Conservation (phyloP, 2,888 invertebrate species). For the Mythimna loreyi region DNA sequence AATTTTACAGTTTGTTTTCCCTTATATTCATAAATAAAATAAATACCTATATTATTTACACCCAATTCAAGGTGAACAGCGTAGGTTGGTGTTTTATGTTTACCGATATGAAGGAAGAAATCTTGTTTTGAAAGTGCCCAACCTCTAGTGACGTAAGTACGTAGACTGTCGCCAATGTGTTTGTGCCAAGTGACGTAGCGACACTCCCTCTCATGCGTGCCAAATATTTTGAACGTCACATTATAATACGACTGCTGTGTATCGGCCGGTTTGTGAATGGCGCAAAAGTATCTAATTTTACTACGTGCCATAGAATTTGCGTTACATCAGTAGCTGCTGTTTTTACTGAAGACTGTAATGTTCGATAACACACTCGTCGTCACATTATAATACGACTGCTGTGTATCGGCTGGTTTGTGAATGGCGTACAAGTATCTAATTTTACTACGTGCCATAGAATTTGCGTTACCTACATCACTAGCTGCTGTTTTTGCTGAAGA, state of each 20-base stretch:
- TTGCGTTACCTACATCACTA: slow-evolving; percentile 33
- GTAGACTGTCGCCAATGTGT: slow-evolving; percentile 46
- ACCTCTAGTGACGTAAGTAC: slow-evolving; percentile 59
- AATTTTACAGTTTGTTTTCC: no score
- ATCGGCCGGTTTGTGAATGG: slow-evolving; percentile 30
- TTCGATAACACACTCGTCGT: no score
- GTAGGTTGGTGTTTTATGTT: slow-evolving; percentile 12
- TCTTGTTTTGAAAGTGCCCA: slow-evolving; percentile 50
- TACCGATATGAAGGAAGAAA: slow-evolving; percentile 21
- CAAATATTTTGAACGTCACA: slow-evolving; percentile 63
- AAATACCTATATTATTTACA: no score
- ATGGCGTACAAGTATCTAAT: slow-evolving; percentile 24
- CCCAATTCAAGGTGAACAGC: slow-evolving; percentile 36
- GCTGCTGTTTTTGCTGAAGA: slow-evolving; percentile 11
- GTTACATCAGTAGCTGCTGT: slow-evolving; percentile 25
- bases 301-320: slow-evolving; percentile 5
- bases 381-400: slow-evolving; percentile 43
- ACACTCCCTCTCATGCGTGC: slow-evolving; percentile 71
- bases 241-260: slow-evolving; percentile 42
- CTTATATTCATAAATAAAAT: no score
- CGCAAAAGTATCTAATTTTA: slow-evolving; percentile 20
- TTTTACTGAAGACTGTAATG: no score
- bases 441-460: slow-evolving; percentile 12
- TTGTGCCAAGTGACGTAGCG: slow-evolving; percentile 64
- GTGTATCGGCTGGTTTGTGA: slow-evolving; percentile 31